Conservation (phyloP, 2,113 vertebrate genomes). For the Lophura nycthemera region DNA sequence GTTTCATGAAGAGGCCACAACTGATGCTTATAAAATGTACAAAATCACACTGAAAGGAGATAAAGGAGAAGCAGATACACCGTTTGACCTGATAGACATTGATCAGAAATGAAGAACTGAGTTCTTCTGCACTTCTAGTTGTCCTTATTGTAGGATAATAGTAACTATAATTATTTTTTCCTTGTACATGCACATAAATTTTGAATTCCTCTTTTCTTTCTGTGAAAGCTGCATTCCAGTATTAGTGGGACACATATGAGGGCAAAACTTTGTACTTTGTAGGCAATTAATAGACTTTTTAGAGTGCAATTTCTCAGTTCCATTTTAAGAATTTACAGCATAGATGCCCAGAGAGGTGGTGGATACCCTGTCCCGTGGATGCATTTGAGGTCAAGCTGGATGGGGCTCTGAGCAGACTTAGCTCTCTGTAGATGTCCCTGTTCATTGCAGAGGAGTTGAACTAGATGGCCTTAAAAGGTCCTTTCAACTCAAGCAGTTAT, state of each 20-base stretch:
- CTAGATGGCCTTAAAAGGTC: too few relatives aligned
- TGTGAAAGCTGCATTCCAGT: neutral
- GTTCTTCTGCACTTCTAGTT: neutral
- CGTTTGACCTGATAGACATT: neutral
- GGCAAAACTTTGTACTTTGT: neutral
- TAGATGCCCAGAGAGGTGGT: too few relatives aligned
- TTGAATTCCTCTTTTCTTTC: neutral
- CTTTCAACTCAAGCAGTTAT: too few relatives aligned
- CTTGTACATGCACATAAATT: neutral
- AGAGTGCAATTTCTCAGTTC: neutral
- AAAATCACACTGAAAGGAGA: neutral
- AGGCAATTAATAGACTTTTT: accelerated
- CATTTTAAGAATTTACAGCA: neutral
- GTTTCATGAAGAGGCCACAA: neutral
- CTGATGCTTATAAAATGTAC: neutral
- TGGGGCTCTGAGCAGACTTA: too few relatives aligned
- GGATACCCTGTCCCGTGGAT: too few relatives aligned
- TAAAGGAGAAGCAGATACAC: neutral
- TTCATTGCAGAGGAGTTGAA: too few relatives aligned
- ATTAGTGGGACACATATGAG: neutral
- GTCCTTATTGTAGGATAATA: neutral
- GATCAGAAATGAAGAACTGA: neutral
- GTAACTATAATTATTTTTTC: neutral
- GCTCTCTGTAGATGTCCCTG: too few relatives aligned
- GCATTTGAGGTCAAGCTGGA: too few relatives aligned